Percentiles rank a stretch among this genome's conserved stretches.
Conservation (phyloP, 2,888 invertebrate genomes). For the Nomada fabriciana region DNA sequence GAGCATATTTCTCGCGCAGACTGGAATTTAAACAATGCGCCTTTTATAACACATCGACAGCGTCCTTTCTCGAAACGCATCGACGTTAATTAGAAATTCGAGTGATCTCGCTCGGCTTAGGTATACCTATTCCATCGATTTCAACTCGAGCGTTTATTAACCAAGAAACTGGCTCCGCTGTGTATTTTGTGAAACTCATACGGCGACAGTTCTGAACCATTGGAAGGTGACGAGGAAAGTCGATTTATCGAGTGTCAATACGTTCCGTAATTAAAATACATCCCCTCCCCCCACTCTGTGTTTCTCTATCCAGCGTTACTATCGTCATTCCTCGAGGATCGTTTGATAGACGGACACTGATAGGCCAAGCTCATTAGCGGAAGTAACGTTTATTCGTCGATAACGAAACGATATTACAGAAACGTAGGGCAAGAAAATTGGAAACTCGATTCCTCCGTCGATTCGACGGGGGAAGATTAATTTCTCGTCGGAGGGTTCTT, state of each 20-base stretch:
- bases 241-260: slow-evolving; percentile 58
- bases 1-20: not conserved
- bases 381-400: slow-evolving; percentile 20
- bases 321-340: slow-evolving; percentile 44
- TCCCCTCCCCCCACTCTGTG: not conserved
- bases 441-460: not conserved
- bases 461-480: not conserved
- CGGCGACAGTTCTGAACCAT: not conserved
- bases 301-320: slow-evolving; percentile 17
- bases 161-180: not conserved
- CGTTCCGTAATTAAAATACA: slow-evolving; percentile 50
- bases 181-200: slow-evolving; percentile 13
- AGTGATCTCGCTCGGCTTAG: not conserved
- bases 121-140: slow-evolving; percentile 2
- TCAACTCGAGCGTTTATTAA: slow-evolving; percentile 6
- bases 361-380: slow-evolving; percentile 24
- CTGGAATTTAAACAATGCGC: not conserved
- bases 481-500: not conserved
- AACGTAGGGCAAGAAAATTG: not conserved
- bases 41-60: not conserved
- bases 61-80: not conserved
- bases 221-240: slow-evolving; percentile 7
- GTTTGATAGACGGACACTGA: slow-evolving; percentile 33
- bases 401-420: not conserved
- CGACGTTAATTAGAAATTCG: slow-evolving; percentile 35